Base-by-base conservation (phyloP, 2,888 invertebrate genomes). In the Argyresthia goedartella region DNA sequence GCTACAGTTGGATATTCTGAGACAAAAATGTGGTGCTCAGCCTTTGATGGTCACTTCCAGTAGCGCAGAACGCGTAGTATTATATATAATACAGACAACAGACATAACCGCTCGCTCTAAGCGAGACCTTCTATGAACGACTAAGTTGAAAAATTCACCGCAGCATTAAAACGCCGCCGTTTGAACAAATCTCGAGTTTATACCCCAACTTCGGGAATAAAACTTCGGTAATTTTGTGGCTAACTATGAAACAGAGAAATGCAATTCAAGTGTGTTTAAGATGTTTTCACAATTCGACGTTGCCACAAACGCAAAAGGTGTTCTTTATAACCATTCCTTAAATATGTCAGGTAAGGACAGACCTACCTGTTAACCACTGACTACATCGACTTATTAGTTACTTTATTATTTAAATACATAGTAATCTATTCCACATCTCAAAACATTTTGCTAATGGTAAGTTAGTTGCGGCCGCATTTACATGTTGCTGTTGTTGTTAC, bases 351-450 rank as follows among this genome's bases (percentile, higher is more conserved):
- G 76, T 81, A 84, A 82, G 76, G 73, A 81, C 75, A 74, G 76
- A 71, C 78, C 84, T 85, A 85, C 80, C 79, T 72, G 70, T 73
- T 71, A 84, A 82, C 81, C 81, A 79, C 71, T 71, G 81, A 84
- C 82, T 86, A 85, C 82, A 76, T 80, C 70, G 69, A 81, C 80
- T 80, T 81, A 81, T 67, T 69, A 69, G 64, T 73, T 73, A 73
- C 8, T 44, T 64, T 25, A 25, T 64, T 59, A 71, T 69, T 79
- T 81, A 76, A 76, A 79, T 79, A 48, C 49, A 52, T 35, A 82
- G 67, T 77, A 76, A n/a, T 76, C 73, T 81, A 79, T 75, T 49
- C 70, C 76, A 76, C 72, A 72, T 71, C 59, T 72, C 65, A 66
- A 70, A 61, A 65, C 66, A 73, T 71, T 76, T 74, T 59, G 59